Base-by-base conservation (phyloP, 2,113 vertebrate genomes). In the Saccopteryx bilineata region DNA sequence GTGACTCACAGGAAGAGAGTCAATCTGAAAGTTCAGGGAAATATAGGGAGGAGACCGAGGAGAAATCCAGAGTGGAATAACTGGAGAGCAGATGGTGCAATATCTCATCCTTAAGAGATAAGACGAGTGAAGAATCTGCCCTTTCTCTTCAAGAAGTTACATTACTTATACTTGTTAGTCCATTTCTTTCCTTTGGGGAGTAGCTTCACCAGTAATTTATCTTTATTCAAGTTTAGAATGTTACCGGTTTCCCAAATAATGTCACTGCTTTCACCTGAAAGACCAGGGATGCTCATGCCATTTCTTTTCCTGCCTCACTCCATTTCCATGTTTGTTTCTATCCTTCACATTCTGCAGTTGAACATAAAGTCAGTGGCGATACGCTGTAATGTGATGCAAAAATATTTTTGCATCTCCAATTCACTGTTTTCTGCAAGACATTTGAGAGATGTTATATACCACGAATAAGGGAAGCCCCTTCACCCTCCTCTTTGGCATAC, bases 1-100 rank as follows among this genome's bases (percentile, higher is more conserved):
- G 88, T 97, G 97, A 97, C 87, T 98, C 96, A 97, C 58, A 96
- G 96, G 95, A 97, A 97, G 72, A 90, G 1, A 96, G 96, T 93
- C 95, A 96, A 97, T 75, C 90, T 97, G 94, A 97, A 96, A 96
- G 90, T 85, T 90, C 91, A 96, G 91, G 93, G 80, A 92, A 94
- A 85, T 14, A 26, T 50, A 94, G 91, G 93, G 93, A 97, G 93
- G 95, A 97, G 90, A 95, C 93, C 39, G 3, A 68, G 86, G 46
- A 96, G 33, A 96, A 94, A 91, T 60, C 82, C 68, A 96, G 91
- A 96, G 50, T 78, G 65, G 95, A 89, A 72, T 94, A 84, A 82
- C 71, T 72, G 75, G 91, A 71, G 66, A 96, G 50, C 96, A 97
- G 96, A 97, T 97, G 96, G 96, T 96, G 83, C 39, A 92, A 87